Conservation (phyloP, 2,888 invertebrate genomes). For the Nomada fabriciana region DNA sequence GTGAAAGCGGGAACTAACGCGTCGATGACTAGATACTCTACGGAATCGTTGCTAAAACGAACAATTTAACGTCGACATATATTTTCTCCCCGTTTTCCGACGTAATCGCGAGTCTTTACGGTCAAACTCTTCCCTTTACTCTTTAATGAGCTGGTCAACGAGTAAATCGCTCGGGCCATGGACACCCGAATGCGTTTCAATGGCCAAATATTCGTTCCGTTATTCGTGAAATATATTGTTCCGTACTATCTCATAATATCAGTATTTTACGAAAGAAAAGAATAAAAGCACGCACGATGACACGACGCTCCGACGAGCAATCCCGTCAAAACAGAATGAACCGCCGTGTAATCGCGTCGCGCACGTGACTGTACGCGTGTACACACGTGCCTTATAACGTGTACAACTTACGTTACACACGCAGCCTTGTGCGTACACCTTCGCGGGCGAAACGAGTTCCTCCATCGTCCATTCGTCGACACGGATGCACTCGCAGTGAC, state of each 20-base stretch:
- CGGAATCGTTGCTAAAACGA: constrained; percentile 9
- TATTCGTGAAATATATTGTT: background rate
- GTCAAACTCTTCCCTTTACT: background rate
- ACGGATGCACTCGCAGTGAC: background rate
- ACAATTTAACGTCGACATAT: too few species aligned
- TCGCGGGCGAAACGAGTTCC: background rate
- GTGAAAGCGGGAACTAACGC: constrained; percentile 7
- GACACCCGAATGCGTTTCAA: background rate
- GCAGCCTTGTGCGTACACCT: background rate
- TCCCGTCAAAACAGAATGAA: constrained; percentile 7
- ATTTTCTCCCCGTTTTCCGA: background rate
- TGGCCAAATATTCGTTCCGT: background rate
- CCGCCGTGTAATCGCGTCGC: constrained; percentile 9
- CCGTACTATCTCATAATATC: background rate
- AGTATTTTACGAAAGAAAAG: background rate
- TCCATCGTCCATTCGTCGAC: background rate
- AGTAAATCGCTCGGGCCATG: background rate
- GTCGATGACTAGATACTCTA: constrained; percentile 45
- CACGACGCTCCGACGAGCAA: background rate
- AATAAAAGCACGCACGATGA: background rate
- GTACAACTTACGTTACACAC: constrained; percentile 13
- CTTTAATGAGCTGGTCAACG: background rate
- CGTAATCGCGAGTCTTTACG: constrained; percentile 11
- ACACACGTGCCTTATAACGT: background rate
- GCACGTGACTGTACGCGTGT: background rate